Base-by-base conservation (phyloP, 2,797 vertebrate species). In the Adelosebastes latens region DNA sequence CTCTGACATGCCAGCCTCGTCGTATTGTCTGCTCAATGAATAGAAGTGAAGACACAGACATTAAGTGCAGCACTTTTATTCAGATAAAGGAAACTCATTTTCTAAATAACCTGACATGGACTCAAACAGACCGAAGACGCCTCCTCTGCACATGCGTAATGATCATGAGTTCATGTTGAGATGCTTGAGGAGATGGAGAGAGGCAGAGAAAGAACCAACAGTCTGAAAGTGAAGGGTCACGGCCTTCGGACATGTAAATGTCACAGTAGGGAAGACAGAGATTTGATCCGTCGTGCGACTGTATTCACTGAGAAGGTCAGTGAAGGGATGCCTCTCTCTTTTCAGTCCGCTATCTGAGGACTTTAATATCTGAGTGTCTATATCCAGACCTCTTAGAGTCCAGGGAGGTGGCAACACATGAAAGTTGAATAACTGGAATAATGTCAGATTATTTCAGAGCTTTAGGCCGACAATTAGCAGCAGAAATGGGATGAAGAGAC, bases 231-330 rank as follows among this genome's bases (percentile, higher is more conserved):
- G 85, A 93, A 92, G 94, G 96, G 96, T 96, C 95, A 85, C 94
- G 95, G 92, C 95, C 94, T 96, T 96, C 96, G 91, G 81, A 91
- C 86, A 93, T 79, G 42, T 92, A 96, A 96, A 96, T 96, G 96
- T 96, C 96, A 96, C 69, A 89, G 87, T 77, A 72, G 77, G 67
- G 84, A 94, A 85, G 90, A 91, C 86, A 78, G 96, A 87, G 95
- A 96, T 95, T 83, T 94, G 96, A 96, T 96, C 95, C 90, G 67
- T 29, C 14, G 61, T 39, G 62, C 87, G 77, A 75, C 89, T 86
- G 80, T 84, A 65, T 82, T 81, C 82, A 77, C 53, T 78, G 88
- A 94, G 93, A 96, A 96, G 95, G 95, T 96, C 95, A 96, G 73
- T 59, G 5, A 64, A 64, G 77, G 67, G 82, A 80, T 67, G 75